Conservation (phyloP, 1,140 invertebrate genomes). For the Melipona quadrifasciata region DNA sequence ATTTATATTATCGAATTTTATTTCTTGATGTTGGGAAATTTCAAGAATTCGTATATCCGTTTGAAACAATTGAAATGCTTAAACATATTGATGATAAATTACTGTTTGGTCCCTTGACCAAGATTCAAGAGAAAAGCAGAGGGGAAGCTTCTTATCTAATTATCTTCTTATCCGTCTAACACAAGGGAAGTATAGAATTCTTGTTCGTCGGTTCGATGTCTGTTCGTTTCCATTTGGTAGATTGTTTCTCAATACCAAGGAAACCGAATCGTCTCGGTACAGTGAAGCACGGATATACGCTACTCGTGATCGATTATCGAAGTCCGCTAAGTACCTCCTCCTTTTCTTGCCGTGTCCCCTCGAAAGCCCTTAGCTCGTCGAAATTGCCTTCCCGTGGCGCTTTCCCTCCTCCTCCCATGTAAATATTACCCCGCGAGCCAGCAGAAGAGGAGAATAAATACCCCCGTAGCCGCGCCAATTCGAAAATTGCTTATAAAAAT, state of each 20-base stretch:
- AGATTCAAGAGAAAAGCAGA: not conserved
- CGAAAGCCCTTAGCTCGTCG: constrained; percentile 5
- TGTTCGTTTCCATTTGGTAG: constrained; percentile 9
- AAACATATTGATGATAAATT: not conserved
- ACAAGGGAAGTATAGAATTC: not conserved
- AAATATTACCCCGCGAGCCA: constrained; percentile 28
- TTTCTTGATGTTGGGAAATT: too few species aligned
- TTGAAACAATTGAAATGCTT: too few species aligned
- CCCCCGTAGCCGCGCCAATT: not conserved
- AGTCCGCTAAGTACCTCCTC: constrained; percentile 39
- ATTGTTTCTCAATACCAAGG: not conserved
- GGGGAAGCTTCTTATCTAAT: not conserved
- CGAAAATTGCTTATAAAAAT: constrained; percentile 10
- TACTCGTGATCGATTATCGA: constrained; percentile 57
- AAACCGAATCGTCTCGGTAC: not conserved
- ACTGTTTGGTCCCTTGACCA: too few species aligned
- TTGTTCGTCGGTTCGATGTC: not conserved
- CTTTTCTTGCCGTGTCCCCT: constrained; percentile 36
- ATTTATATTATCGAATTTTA: too few species aligned
- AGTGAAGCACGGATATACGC: constrained; percentile 14
- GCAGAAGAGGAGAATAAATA: constrained; percentile 33
- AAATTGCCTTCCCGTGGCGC: constrained; percentile 32
- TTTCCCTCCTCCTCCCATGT: constrained; percentile 1
- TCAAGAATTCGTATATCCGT: too few species aligned
- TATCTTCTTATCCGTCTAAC: not conserved